Evolutionary conservation across 2,888 invertebrate genomes (phyloP).

Genomic region (Agrotis clavis): DNA sequence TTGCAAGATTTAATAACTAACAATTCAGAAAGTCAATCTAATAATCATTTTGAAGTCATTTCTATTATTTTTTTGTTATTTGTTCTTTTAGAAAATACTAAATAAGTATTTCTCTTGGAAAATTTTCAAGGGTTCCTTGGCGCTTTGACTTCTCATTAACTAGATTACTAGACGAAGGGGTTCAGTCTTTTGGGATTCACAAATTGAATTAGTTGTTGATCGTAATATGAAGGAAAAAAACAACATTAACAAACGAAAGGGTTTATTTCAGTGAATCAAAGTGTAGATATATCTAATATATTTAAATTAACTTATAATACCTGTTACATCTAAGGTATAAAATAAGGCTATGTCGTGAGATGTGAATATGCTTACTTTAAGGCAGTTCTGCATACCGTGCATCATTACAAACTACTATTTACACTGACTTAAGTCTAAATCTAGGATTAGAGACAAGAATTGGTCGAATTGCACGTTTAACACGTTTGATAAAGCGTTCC

Average conservation of each 20-base stretch:
- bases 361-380: slow-evolving; percentile 87
- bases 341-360: slow-evolving; percentile 90
- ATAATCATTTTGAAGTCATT: too few species aligned
- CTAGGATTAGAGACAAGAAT: slow-evolving; percentile 77
- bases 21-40: too few species aligned
- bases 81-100: too few species aligned
- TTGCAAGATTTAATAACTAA: too few species aligned
- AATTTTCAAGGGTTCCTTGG: not conserved
- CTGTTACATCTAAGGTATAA: slow-evolving; percentile 83
- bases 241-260: slow-evolving; percentile 66
- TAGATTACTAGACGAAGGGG: not conserved
- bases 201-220: slow-evolving; percentile 14
- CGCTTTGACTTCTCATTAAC: not conserved
- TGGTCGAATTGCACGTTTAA: slow-evolving; percentile 84
- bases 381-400: slow-evolving; percentile 88
- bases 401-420: slow-evolving; percentile 80
- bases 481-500: slow-evolving; percentile 80
- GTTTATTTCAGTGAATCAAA: slow-evolving; percentile 78
- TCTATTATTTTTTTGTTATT: too few species aligned
- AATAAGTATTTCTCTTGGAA: not conserved
- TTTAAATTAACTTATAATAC: slow-evolving; percentile 68
- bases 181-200: not conserved
- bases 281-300: slow-evolving; percentile 75
- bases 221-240: slow-evolving; percentile 14
- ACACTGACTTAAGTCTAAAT: slow-evolving; percentile 72